Evolutionary conservation across 1,140 invertebrate species (phyloP).

Genomic region (Aphidius ervi): DNA sequence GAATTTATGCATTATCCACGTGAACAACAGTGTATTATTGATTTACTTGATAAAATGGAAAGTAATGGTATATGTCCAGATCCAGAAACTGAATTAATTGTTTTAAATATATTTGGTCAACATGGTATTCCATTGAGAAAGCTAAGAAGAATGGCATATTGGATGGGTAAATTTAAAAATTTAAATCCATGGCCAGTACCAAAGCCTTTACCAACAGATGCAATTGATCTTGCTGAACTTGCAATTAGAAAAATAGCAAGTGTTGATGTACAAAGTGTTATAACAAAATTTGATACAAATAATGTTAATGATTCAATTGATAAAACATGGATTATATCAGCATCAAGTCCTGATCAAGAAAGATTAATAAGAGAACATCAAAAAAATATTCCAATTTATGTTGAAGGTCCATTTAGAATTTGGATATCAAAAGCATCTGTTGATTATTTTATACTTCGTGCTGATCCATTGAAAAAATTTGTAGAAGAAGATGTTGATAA

Average conservation of each 20-base stretch:
- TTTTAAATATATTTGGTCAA: constrained; percentile 80
- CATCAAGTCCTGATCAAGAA: constrained; percentile 75
- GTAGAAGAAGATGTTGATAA: constrained; percentile 48
- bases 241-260: constrained; percentile 83
- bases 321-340: constrained; percentile 91
- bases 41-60: constrained; percentile 88
- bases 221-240: constrained; percentile 76
- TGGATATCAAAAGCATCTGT: constrained; percentile 73
- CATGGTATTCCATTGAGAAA: constrained; percentile 76
- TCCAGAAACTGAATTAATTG: constrained; percentile 75
- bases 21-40: constrained; percentile 88
- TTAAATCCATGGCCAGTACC: constrained; percentile 86
- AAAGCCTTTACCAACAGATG: constrained; percentile 66
- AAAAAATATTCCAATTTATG: constrained; percentile 67
- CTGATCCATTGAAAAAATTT: constrained; percentile 52
- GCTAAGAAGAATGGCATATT: constrained; percentile 91
- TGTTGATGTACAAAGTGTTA: constrained; percentile 73
- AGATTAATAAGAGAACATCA: constrained; percentile 70
- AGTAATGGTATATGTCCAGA: constrained; percentile 87
- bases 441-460: constrained; percentile 82
- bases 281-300: constrained; percentile 63
- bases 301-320: constrained; percentile 75
- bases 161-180: constrained; percentile 96
- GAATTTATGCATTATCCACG: constrained; percentile 91
- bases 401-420: constrained; percentile 83